These are phyloP conservation scores for Apodemus sylvaticus DNA, from an alignment of 2,113 vertebrate genomes.

Conservation along the genomic window DNA sequence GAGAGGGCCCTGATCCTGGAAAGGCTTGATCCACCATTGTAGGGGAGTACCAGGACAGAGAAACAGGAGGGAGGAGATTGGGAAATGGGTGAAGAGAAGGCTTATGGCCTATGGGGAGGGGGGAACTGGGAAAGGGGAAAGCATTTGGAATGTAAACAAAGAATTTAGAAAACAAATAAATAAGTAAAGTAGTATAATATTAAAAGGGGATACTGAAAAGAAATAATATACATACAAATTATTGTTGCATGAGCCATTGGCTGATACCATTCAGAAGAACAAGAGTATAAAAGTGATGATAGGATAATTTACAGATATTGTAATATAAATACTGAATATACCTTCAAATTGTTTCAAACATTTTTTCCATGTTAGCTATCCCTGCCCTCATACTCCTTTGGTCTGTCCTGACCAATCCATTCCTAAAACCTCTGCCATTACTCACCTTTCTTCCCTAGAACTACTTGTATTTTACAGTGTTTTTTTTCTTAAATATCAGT, in stretches of 20 bases:
- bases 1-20: too few species aligned
- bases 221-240: neutral
- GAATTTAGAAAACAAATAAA: too few species aligned
- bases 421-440: too few species aligned
- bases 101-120: too few species aligned
- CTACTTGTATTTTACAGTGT: neutral
- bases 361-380: neutral
- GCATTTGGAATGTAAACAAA: too few species aligned
- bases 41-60: too few species aligned
- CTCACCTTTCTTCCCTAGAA: too few species aligned
- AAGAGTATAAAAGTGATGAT: neutral
- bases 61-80: too few species aligned
- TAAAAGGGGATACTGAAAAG: conserved; percentile 11
- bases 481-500: neutral
- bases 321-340: neutral
- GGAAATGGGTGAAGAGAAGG: too few species aligned
- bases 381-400: neutral
- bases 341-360: neutral
- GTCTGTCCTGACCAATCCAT: too few species aligned
- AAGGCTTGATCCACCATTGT: too few species aligned
- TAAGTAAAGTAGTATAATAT: conserved; percentile 36
- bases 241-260: neutral
- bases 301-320: neutral
- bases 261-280: neutral
- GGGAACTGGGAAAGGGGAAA: too few species aligned